Evolutionary conservation across 2,113 vertebrate genomes (phyloP).

Genomic region (Atherinomorus stipes): DNA sequence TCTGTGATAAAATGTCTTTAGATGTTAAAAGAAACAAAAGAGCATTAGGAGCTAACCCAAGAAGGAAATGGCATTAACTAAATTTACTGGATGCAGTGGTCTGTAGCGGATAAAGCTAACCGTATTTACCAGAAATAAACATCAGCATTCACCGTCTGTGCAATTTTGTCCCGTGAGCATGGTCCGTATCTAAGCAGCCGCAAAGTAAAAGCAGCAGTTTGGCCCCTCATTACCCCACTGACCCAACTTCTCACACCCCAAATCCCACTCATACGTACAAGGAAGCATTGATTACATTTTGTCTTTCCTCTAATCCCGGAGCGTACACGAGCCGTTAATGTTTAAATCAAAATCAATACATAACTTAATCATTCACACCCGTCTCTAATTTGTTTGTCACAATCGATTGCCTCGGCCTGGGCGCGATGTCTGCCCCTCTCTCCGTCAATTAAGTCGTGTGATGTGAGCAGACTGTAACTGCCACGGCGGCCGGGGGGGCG

Average conservation of each 20-base stretch:
- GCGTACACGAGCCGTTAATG: constrained; percentile 49
- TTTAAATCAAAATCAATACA: constrained; percentile 77
- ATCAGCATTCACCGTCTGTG: not conserved
- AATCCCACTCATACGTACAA: constrained; percentile 53
- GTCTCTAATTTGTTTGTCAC: constrained; percentile 78
- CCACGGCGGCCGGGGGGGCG: not conserved
- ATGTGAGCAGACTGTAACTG: constrained; percentile 60
- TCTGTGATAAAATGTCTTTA: constrained; percentile 2
- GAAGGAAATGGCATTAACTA: not conserved
- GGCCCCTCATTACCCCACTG: constrained; percentile 33
- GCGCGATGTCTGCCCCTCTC: constrained; percentile 39
- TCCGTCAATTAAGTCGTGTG: constrained; percentile 59
- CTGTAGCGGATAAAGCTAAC: not conserved
- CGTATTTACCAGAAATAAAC: not conserved
- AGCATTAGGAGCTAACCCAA: not conserved
- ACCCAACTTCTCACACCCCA: constrained; percentile 30
- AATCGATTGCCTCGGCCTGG: constrained; percentile 66
- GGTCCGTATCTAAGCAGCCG: constrained; percentile 1
- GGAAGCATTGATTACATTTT: constrained; percentile 64
- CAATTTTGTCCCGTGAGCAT: not conserved
- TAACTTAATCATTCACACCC: constrained; percentile 76
- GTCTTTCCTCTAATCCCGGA: constrained; percentile 45
- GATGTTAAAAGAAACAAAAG: not conserved
- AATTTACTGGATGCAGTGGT: not conserved
- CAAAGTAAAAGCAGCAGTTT: not conserved